Base-by-base conservation (phyloP, 2,888 invertebrate genomes). In the Therioaphis trifolii region DNA sequence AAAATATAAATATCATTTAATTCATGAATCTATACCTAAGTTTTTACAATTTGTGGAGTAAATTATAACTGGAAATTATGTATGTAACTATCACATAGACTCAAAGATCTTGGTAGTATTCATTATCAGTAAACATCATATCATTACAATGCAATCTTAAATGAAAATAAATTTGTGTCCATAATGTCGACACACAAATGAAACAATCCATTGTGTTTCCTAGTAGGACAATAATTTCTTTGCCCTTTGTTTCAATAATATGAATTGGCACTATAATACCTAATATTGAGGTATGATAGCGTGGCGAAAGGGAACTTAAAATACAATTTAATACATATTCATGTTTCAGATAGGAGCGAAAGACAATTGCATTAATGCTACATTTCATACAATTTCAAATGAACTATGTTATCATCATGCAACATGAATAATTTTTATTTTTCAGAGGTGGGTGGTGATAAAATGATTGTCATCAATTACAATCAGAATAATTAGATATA, bases 71-170 rank as follows among this genome's bases (percentile, higher is more conserved):
- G 12, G 29, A 24, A 27, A 49, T 58, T 1, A 40, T 55, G n/a
- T n/a, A n/a, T n/a, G n/a, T n/a, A n/a, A n/a, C n/a, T n/a, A 77
- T 77, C 77, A 77, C n/a, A 18, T 11, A 66, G 12, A 66, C 5
- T 78, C 69, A 78, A 55, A 78, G 55, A 78, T 78, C 68, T 69
- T 78, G 68, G 68, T 78, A 24, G 55, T 78, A 78, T 68, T 40
- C 2, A 76, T 49, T 1, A 40, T 52, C 27, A 72, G 58, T 74
- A 58, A 35, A n/a, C n/a, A 43, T 35, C 15, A 49, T 52, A 27
- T 72, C 72, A 49, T 72, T 52, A 72, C 52, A 46, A 35, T 35
- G 46, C 9, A 24, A 49, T 24, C 66, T 63, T 21, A 14, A 2
- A 29, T 21, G 49, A 49, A 15, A 77, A 46, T 21, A 21, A 66